Evolutionary conservation across 1,140 invertebrate species (phyloP).

Genomic region (Drosophila gunungcola): DNA sequence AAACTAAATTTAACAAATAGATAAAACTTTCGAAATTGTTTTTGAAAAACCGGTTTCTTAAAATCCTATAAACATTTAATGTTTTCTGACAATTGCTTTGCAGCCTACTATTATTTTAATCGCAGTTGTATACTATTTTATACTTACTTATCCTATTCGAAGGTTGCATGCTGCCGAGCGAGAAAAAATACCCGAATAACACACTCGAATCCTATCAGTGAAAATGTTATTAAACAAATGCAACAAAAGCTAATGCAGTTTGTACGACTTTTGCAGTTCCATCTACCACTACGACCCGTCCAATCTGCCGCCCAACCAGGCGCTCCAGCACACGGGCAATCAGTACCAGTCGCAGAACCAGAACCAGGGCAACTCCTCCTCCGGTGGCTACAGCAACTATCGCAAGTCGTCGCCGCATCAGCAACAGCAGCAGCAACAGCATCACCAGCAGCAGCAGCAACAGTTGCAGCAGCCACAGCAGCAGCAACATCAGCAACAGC

Average conservation of each 20-base stretch:
- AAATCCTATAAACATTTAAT: no score
- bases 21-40: no score
- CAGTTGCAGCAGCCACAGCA: constrained; percentile 26
- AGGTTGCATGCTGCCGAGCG: constrained; percentile 62
- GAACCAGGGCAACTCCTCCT: constrained; percentile 51
- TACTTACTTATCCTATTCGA: constrained; percentile 24
- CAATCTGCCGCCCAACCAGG: constrained; percentile 87
- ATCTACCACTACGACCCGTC: constrained; percentile 91
- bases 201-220: constrained; percentile 12
- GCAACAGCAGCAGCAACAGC: constrained; percentile 33
- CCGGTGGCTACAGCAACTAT: constrained; percentile 63
- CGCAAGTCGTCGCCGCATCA: constrained; percentile 69
- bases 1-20: no score
- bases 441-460: constrained; percentile 45
- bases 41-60: no score
- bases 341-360: constrained; percentile 56
- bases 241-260: not conserved
- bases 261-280: constrained; percentile 83
- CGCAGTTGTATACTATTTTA: constrained; percentile 23
- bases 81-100: no score
- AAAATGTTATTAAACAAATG: not conserved
- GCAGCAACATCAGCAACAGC: constrained; percentile 16
- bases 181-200: constrained; percentile 37
- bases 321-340: constrained; percentile 65
- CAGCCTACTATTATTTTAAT: not conserved